Evolutionary conservation across 1,140 invertebrate species (phyloP).

Genomic region (Euwallacea fornicatus): DNA sequence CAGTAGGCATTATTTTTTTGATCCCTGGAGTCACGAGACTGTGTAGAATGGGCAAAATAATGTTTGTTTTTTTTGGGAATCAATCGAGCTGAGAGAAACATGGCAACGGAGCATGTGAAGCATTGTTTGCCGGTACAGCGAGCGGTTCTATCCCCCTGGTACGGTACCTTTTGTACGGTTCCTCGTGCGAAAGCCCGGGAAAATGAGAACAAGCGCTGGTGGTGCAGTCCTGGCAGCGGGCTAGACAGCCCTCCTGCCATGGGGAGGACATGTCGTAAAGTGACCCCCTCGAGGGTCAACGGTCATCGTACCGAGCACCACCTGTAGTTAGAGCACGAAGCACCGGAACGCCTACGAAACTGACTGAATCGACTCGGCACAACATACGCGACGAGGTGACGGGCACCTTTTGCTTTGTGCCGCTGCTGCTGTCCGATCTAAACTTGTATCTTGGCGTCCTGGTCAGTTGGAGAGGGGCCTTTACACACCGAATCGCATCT

Average conservation of each 20-base stretch:
- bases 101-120: slow-evolving; percentile 18
- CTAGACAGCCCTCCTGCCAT: slow-evolving; percentile 44
- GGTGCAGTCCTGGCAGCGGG: slow-evolving; percentile 44
- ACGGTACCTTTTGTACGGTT: slow-evolving; percentile 44
- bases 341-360: slow-evolving; percentile 29
- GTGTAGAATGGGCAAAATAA: too few species aligned
- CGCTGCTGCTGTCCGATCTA: slow-evolving; percentile 33
- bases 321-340: slow-evolving; percentile 30
- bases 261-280: slow-evolving; percentile 37
- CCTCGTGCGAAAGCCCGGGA: slow-evolving; percentile 27
- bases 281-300: slow-evolving; percentile 35
- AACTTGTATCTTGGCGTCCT: slow-evolving; percentile 36
- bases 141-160: background rate
- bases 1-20: too few species aligned
- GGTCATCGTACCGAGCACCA: slow-evolving; percentile 37
- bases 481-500: slow-evolving; percentile 16
- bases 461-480: slow-evolving; percentile 32
- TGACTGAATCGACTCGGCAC: slow-evolving; percentile 1
- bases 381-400: slow-evolving; percentile 8
- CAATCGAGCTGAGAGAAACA: slow-evolving; percentile 1
- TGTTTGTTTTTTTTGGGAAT: too few species aligned
- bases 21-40: too few species aligned
- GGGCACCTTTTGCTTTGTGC: slow-evolving; percentile 18
- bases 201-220: slow-evolving; percentile 35
- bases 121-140: slow-evolving; percentile 12